Percentiles rank a stretch among this genome's conserved stretches.
phyloP scores from a whole-genome alignment of 2,888 invertebrate species.

The Deilephila porcellus region DNA sequence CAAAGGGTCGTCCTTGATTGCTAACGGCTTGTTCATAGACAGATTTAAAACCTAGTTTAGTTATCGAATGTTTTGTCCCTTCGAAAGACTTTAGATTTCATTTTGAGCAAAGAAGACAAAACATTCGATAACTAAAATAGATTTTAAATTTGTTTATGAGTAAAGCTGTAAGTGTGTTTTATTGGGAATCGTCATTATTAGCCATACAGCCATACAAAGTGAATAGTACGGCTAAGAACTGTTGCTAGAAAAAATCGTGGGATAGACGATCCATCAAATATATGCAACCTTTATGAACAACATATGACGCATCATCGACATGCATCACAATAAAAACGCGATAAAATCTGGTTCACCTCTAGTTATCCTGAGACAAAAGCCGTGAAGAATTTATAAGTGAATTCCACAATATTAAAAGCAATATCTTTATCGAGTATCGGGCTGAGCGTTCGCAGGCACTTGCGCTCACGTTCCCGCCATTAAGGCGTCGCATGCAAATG shows the following conservation, averaged over 20 bases:
- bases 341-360: slow-evolving; percentile 1
- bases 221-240: no score
- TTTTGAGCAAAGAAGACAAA: no score
- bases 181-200: neutral
- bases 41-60: no score
- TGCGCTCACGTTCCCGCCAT: slow-evolving; percentile 35
- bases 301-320: neutral
- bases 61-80: no score
- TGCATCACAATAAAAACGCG: neutral
- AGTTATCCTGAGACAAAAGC: slow-evolving; percentile 20
- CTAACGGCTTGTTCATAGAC: no score
- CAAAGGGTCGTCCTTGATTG: neutral
- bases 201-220: no score
- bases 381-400: slow-evolving; percentile 10
- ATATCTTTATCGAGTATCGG: slow-evolving; percentile 26
- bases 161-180: neutral
- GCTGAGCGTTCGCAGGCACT: slow-evolving; percentile 29
- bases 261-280: neutral
- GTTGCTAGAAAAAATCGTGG: no score
- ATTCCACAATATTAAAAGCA: slow-evolving; percentile 14
- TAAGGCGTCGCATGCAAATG: slow-evolving; percentile 60
- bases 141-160: no score
- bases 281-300: neutral
- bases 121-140: no score
- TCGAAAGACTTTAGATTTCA: no score